Evolutionary conservation across 2,113 vertebrate species (phyloP), one percentile per base, ranked within the genome.

Genomic region (Periophthalmodon schlosseri): DNA sequence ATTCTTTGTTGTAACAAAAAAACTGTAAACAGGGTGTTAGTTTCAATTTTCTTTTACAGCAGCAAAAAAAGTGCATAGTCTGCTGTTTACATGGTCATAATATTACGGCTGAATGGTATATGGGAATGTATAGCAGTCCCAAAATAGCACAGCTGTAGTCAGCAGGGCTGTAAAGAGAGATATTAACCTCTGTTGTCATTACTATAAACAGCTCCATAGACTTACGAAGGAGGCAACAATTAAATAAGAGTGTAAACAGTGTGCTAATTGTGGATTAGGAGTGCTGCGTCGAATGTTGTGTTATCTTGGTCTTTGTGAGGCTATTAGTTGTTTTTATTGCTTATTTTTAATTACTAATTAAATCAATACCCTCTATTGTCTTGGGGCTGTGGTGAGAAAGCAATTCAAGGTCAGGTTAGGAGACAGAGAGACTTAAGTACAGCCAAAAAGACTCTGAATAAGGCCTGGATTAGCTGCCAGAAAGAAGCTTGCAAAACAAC

Each of bases 241-340:
- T 79, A 81, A 28, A 73, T 64, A 82, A 79, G 14, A 34, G 21
- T 73, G 39, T 69, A 77, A 84, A 81, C 75, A 68, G 15, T 68
- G 44, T 12, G 81, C 44, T 79, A 81, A 85, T 84, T 81, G 78
- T 76, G 58, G 68, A 75, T 80, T 80, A 81, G 68, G 66, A 78
- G 69, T 49, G 67, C 44, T 73, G 46, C 49, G 58, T 10, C 60
- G 21, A 79, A 76, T 49, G 70, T 69, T 70, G 57, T 75, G 47
- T 68, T 52, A 69, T 79, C 60, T 70, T 61, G 16, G 65, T 74
- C 67, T 64, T 70, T 72, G 54, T 14, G 16, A 18, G 49, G 49
- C 72, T 83, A 36, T 74, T 68, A 81, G 78, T 69, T 70, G 70
- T 69, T 60, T 44, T 69, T 68, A 33, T 63, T 69, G 58, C 64